Conservation (phyloP, 2,113 vertebrate species). For the Aptenodytes patagonicus region DNA sequence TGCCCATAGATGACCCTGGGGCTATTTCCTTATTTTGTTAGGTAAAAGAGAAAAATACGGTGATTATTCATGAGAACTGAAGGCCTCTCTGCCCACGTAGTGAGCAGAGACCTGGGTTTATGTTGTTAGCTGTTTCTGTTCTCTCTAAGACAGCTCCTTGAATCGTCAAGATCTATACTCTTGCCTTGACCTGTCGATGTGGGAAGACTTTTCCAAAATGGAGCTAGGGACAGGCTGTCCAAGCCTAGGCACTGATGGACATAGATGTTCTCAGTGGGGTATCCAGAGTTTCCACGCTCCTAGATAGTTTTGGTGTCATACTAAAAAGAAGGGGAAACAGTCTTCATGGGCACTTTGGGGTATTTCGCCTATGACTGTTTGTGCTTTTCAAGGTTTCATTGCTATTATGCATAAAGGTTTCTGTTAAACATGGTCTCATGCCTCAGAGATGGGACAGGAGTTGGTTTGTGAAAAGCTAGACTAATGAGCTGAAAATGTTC, state of each 20-base stretch:
- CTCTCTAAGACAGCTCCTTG: neutral
- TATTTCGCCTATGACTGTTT: neutral
- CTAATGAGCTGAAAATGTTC: neutral
- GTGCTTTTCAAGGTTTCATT: neutral
- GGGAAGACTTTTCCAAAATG: neutral
- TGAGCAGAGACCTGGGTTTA: neutral
- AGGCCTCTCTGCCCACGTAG: rapidly evolving
- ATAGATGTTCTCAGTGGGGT: neutral
- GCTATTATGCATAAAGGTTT: neutral
- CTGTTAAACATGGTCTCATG: neutral
- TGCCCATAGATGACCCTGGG: neutral
- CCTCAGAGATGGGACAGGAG: neutral
- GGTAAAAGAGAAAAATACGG: neutral
- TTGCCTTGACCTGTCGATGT: neutral
- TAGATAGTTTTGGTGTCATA: neutral
- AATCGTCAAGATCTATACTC: neutral
- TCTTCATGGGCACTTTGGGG: neutral
- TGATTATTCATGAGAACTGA: neutral
- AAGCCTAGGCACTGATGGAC: neutral
- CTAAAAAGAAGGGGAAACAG: neutral
- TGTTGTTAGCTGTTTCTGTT: neutral
- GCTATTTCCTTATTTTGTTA: neutral
- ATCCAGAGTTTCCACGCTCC: neutral
- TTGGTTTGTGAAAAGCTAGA: neutral
- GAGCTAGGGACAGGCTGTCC: neutral